Percentiles rank a stretch among this genome's conserved stretches.
Evolutionary conservation across 2,113 vertebrate genomes (phyloP).

Genomic region (Plectropomus leopardus): DNA sequence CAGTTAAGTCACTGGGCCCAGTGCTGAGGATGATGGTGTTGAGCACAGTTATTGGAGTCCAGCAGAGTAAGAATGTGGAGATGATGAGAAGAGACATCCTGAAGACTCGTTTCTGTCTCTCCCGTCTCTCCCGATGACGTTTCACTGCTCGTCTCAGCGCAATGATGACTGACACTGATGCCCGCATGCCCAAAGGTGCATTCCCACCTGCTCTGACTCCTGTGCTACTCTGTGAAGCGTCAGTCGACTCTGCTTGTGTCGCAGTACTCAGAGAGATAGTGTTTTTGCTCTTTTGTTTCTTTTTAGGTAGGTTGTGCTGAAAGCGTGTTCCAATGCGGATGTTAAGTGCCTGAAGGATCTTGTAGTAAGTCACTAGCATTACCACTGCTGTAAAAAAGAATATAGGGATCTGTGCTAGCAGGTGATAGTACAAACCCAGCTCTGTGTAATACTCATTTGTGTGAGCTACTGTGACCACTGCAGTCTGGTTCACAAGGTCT

Average conservation of each 20-base stretch:
- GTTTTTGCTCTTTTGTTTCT: slow-evolving; percentile 91
- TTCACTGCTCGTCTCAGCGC: slow-evolving; percentile 94
- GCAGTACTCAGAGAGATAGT: slow-evolving; percentile 87
- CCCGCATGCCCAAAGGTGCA: slow-evolving; percentile 92
- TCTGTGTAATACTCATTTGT: slow-evolving; percentile 91
- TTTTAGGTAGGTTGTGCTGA: slow-evolving; percentile 89
- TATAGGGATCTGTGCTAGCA: slow-evolving; percentile 95
- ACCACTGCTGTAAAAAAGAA: slow-evolving; percentile 95
- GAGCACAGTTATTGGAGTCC: slow-evolving; percentile 97
- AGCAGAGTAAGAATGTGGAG: slow-evolving; percentile 97
- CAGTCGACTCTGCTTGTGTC: slow-evolving; percentile 89
- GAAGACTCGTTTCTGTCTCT: slow-evolving; percentile 95
- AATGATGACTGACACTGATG: slow-evolving; percentile 96
- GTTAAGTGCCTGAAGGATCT: slow-evolving; percentile 97
- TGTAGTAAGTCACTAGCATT: slow-evolving; percentile 97
- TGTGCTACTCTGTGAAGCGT: slow-evolving; percentile 88
- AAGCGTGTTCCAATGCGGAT: slow-evolving; percentile 96
- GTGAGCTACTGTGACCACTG: slow-evolving; percentile 86
- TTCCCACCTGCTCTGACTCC: slow-evolving; percentile 84
- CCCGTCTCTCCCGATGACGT: slow-evolving; percentile 92
- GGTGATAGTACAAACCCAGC: slow-evolving; percentile 95
- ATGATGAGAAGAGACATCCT: slow-evolving; percentile 96
- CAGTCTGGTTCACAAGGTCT: slow-evolving; percentile 89
- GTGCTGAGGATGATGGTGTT: slow-evolving; percentile 95
- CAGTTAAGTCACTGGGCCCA: slow-evolving; percentile 92